phyloP scores from a whole-genome alignment of 92 coral and sea anemone genomes.

The Zoanthus sociatus region DNA sequence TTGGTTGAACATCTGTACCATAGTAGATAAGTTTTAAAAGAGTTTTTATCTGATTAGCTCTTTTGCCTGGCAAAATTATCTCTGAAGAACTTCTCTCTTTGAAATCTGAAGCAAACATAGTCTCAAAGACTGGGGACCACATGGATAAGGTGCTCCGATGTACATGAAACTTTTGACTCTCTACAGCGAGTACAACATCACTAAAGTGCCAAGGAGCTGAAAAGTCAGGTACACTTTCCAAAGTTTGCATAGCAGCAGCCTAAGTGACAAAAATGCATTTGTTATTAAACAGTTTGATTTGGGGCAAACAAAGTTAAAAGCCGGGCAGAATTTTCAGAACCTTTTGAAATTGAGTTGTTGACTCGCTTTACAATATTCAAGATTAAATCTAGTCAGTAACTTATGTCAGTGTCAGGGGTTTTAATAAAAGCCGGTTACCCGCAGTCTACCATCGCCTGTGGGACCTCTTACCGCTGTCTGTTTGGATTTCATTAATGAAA shows the following conservation, averaged over 20 bases:
- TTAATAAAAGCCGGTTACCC: no score
- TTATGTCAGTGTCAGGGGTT: no score
- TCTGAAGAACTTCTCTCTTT: conserved; percentile 70
- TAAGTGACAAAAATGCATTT: no score
- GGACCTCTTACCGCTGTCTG: no score
- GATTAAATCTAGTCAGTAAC: no score
- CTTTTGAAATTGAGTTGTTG: no score
- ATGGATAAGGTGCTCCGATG: conserved; percentile 83
- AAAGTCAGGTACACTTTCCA: conserved; percentile 67
- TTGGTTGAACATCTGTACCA: conserved; percentile 46
- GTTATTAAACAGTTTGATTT: no score
- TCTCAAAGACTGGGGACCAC: conserved; percentile 94
- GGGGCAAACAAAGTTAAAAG: no score
- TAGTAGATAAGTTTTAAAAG: conserved; percentile 69
- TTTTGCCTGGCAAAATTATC: conserved; percentile 76
- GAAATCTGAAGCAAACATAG: conserved; percentile 80
- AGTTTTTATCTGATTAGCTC: conserved; percentile 60
- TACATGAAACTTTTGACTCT: conserved; percentile 76
- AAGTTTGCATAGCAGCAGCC: conserved; percentile 14
- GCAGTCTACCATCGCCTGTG: no score
- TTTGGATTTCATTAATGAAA: no score
- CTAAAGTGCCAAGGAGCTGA: conserved; percentile 84
- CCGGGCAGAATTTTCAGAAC: no score
- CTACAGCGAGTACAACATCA: conserved; percentile 77
- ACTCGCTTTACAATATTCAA: no score